A percentile compares a stretch with the other conserved stretches of the same genome.
phyloP scores from a whole-genome alignment of 2,797 vertebrate species.

The Oophaga sylvatica region DNA sequence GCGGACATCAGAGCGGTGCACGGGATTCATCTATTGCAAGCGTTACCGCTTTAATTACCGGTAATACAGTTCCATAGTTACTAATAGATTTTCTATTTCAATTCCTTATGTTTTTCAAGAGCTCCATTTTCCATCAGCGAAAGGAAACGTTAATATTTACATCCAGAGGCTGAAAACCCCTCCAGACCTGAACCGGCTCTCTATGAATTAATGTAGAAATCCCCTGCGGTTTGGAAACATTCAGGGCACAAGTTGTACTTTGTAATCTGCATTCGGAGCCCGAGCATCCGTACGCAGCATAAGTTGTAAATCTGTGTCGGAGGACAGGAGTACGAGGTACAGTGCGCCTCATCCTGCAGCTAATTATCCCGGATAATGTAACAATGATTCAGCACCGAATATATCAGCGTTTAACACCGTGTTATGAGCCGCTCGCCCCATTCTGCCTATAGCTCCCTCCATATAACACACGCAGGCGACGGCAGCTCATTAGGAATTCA shows the following conservation, averaged over 20 bases:
- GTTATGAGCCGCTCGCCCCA: background rate
- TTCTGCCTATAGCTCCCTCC: background rate
- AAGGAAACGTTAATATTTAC: background rate
- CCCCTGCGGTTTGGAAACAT: no score
- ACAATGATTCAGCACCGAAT: constrained; percentile 21
- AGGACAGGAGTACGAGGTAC: background rate
- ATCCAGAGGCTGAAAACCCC: background rate
- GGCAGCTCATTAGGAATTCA: background rate
- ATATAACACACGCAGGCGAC: background rate
- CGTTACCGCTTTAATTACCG: no score
- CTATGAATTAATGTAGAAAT: background rate
- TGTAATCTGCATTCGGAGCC: background rate
- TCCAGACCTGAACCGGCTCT: background rate
- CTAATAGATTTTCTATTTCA: no score
- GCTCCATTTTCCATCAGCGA: background rate
- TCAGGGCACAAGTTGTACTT: no score
- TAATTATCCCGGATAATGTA: constrained; percentile 22
- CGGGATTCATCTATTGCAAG: no score
- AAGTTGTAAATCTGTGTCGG: background rate
- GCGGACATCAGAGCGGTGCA: no score
- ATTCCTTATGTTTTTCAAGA: background rate
- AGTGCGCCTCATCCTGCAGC: background rate
- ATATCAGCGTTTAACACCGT: background rate
- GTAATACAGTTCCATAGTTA: no score
- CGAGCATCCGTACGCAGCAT: background rate